Conservation (phyloP, 2,113 vertebrate genomes). For the Dromiciops gliroides region DNA sequence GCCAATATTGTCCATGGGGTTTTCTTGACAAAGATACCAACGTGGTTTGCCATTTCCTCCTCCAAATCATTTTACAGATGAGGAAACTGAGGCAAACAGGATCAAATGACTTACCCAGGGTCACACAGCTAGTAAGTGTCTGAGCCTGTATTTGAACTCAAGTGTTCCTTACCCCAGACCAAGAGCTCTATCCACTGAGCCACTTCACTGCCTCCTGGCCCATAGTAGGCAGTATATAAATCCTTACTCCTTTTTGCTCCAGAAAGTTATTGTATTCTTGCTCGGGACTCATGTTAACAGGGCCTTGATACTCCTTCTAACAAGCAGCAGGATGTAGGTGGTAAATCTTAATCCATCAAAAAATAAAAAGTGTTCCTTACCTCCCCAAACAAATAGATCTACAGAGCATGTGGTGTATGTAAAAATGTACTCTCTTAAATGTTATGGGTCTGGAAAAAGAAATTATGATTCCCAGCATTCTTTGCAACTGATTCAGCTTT, state of each 20-base stretch:
- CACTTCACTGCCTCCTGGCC: neutral
- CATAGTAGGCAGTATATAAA: neutral
- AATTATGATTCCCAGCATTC: constrained; percentile 36
- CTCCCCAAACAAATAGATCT: neutral
- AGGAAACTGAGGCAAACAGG: neutral
- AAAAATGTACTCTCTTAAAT: constrained; percentile 34
- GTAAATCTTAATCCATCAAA: constrained; percentile 35
- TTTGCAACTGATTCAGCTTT: neutral
- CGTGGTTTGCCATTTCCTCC: neutral
- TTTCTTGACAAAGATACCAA: neutral
- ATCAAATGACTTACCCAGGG: neutral
- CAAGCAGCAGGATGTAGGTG: neutral
- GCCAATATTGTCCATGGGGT: neutral
- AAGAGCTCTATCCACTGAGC: neutral
- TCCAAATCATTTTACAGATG: too few relatives aligned
- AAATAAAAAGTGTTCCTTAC: constrained; percentile 1
- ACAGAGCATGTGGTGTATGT: neutral
- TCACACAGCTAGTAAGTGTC: neutral
- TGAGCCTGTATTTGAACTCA: neutral
- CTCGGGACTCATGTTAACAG: neutral
- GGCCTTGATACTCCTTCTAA: neutral
- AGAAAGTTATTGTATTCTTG: neutral
- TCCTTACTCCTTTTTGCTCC: neutral
- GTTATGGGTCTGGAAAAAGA: constrained; percentile 11
- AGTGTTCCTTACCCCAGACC: neutral